Conservation (phyloP, 2,113 vertebrate species). For the Craseonycteris thonglongyai region DNA sequence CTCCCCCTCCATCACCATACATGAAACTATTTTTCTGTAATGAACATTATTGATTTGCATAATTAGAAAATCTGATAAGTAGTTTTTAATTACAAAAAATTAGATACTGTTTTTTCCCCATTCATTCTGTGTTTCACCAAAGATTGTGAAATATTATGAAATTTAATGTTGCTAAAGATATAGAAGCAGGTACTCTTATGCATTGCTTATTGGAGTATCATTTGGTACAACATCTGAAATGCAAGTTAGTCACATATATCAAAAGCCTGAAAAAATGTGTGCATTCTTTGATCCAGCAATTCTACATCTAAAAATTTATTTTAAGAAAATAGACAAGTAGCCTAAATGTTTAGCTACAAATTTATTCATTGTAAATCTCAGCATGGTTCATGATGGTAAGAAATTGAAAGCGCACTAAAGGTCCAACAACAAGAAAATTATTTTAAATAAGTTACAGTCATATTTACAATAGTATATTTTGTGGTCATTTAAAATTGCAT, state of each 20-base stretch:
- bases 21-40: not conserved
- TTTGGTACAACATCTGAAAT: not conserved
- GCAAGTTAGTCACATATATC: not conserved
- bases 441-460: not conserved
- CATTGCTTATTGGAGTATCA: not conserved
- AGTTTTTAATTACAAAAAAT: conserved; percentile 37
- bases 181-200: not conserved
- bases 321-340: not conserved
- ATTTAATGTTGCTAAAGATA: not conserved
- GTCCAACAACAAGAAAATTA: not conserved
- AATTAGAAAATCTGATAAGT: not conserved
- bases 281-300: not conserved
- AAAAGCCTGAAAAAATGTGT: not conserved
- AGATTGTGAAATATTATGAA: not conserved
- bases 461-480: not conserved
- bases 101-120: not conserved
- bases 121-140: not conserved
- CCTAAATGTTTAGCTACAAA: not conserved
- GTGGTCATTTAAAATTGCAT: not conserved
- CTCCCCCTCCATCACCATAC: too few species aligned
- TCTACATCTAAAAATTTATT: not conserved
- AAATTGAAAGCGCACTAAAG: not conserved
- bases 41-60: not conserved
- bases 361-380: not conserved
- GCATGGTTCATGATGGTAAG: not conserved